Conservation (phyloP, 2,797 vertebrate species). For the Prunella strophiata region DNA sequence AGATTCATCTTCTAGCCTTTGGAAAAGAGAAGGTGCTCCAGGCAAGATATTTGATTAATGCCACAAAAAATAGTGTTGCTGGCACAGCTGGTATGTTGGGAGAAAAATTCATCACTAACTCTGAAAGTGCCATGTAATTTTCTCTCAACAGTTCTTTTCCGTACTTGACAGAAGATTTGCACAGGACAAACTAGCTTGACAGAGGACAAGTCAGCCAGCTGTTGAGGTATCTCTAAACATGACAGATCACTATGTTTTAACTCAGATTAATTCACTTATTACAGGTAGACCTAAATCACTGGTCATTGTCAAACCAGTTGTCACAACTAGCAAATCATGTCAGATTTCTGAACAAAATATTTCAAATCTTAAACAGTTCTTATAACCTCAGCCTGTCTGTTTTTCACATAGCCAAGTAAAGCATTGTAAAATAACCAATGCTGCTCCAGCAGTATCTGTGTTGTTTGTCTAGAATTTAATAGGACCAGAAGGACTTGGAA, state of each 20-base stretch:
- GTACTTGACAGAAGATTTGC: slow-evolving; percentile 88
- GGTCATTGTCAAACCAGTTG: slow-evolving; percentile 87
- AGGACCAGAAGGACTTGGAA: not conserved
- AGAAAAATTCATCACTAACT: slow-evolving; percentile 86
- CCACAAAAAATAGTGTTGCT: slow-evolving; percentile 82
- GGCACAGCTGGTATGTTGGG: slow-evolving; percentile 86
- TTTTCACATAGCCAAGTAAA: not conserved
- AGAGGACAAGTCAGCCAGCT: slow-evolving; percentile 89
- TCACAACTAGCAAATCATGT: slow-evolving; percentile 81
- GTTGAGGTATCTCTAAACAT: slow-evolving; percentile 87
- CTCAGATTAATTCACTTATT: slow-evolving; percentile 90
- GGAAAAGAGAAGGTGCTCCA: slow-evolving; percentile 81
- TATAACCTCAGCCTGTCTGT: slow-evolving; percentile 46
- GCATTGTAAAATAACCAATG: not conserved
- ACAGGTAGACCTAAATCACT: slow-evolving; percentile 85
- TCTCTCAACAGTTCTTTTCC: slow-evolving; percentile 77
- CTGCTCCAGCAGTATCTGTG: not conserved
- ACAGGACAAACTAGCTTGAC: slow-evolving; percentile 89
- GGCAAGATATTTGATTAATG: slow-evolving; percentile 86
- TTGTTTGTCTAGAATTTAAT: not conserved
- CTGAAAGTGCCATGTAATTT: slow-evolving; percentile 83
- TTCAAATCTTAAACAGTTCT: slow-evolving; percentile 62
- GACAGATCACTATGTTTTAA: slow-evolving; percentile 90
- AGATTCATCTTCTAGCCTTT: slow-evolving; percentile 81
- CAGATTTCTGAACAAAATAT: slow-evolving; percentile 76